Evolutionary conservation across 1,140 invertebrate species (phyloP).

Genomic region (Andrena cerasifolii): DNA sequence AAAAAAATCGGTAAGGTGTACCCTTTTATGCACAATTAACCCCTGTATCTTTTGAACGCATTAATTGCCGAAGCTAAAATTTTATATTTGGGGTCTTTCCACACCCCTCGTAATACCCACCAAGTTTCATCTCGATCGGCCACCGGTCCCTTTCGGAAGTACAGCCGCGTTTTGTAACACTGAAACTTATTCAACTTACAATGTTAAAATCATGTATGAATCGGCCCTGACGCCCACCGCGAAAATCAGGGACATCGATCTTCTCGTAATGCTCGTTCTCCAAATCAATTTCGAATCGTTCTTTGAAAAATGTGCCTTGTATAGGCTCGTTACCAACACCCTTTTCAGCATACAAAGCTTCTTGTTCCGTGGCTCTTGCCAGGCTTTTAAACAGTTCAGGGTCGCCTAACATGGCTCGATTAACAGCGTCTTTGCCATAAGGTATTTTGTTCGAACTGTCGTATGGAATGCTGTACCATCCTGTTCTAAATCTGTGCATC

Average conservation of each 20-base stretch:
- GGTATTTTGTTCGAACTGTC: constrained; percentile 76
- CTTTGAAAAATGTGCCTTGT: constrained; percentile 84
- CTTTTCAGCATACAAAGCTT: constrained; percentile 66
- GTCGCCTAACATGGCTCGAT: constrained; percentile 71
- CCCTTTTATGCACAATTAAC: no score
- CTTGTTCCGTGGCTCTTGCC: constrained; percentile 67
- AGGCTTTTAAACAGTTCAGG: constrained; percentile 73
- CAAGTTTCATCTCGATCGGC: no score
- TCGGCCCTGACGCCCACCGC: constrained; percentile 88
- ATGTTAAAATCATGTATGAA: constrained; percentile 95
- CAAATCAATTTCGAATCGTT: constrained; percentile 90
- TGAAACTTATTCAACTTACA: constrained; percentile 78
- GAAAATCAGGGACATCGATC: constrained; percentile 91
- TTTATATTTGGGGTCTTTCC: no score
- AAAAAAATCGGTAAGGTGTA: no score
- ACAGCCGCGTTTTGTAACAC: background rate
- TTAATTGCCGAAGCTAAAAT: no score
- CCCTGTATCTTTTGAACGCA: no score
- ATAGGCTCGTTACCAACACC: constrained; percentile 60
- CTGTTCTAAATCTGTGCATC: constrained; percentile 84
- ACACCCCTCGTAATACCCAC: no score
- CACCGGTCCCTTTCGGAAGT: no score
- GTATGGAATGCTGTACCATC: constrained; percentile 87
- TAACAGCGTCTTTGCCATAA: constrained; percentile 73
- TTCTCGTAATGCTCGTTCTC: constrained; percentile 87